Evolutionary conservation across 2,113 vertebrate species (phyloP).

Genomic region (Ochotona princeps): DNA sequence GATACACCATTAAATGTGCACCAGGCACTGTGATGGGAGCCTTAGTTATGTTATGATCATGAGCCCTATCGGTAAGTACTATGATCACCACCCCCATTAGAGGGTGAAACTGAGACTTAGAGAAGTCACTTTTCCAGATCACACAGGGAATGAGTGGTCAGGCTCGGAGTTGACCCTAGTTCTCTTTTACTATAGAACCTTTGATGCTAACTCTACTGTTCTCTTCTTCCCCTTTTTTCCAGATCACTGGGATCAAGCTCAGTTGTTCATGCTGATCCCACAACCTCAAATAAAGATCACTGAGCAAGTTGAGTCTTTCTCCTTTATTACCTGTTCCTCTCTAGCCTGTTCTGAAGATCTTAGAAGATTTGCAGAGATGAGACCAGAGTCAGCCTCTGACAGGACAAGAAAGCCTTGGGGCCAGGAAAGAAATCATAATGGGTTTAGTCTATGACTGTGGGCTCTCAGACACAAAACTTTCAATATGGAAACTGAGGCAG

Average conservation of each 20-base stretch:
- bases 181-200: background rate
- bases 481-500: too few relatives aligned
- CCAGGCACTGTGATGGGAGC: background rate
- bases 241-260: slow-evolving; percentile 58
- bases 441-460: background rate
- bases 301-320: slow-evolving; percentile 1
- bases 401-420: background rate
- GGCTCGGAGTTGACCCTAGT: background rate
- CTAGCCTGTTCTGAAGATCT: background rate
- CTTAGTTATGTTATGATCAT: background rate
- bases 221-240: background rate
- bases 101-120: slow-evolving; percentile 19
- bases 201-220: background rate
- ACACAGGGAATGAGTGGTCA: background rate
- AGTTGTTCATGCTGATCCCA: background rate
- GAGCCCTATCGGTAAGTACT: background rate
- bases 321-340: background rate
- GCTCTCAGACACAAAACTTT: too few relatives aligned
- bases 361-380: background rate
- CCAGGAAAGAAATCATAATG: background rate
- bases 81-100: background rate
- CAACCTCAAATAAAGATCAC: slow-evolving; percentile 59
- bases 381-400: background rate
- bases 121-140: background rate
- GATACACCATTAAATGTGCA: background rate